phyloP scores from a whole-genome alignment of 2,797 vertebrate species.

The Sitta carolinensis region DNA sequence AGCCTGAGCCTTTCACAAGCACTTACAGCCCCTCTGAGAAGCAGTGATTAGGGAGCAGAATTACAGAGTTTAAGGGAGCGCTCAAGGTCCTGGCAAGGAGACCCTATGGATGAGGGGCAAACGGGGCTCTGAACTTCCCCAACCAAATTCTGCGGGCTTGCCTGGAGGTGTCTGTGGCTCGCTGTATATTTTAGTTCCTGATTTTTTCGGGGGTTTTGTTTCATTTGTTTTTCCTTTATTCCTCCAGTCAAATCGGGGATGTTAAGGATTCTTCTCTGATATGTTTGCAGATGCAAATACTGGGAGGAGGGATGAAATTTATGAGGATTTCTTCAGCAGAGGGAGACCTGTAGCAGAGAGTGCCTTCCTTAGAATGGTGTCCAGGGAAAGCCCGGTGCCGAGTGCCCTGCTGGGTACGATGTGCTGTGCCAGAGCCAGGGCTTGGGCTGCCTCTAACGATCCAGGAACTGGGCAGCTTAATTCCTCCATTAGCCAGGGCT shows the following conservation, averaged over 20 bases:
- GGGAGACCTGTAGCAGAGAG: not conserved
- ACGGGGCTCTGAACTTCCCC: not conserved
- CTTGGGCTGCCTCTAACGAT: not conserved
- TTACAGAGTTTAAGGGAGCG: not conserved
- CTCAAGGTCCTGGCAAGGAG: not conserved
- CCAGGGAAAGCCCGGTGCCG: not conserved
- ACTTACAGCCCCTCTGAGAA: not conserved
- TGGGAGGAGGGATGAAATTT: not conserved
- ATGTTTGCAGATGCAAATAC: rapidly evolving
- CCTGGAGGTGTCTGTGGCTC: not conserved
- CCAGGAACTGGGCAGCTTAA: not conserved
- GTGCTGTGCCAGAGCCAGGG: not conserved
- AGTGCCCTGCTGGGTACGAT: not conserved
- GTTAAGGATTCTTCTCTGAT: not conserved
- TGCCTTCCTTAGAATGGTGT: not conserved
- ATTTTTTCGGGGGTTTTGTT: not conserved
- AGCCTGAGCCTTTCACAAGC: not conserved
- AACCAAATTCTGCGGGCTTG: not conserved
- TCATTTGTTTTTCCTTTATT: not conserved
- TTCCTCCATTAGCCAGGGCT: not conserved
- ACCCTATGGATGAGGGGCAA: not conserved
- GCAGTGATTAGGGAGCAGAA: not conserved
- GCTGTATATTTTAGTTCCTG: not conserved
- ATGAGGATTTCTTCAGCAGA: not conserved
- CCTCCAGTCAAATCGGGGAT: not conserved